Conservation (phyloP, 2,113 vertebrate species). For the Mungos mungo region DNA sequence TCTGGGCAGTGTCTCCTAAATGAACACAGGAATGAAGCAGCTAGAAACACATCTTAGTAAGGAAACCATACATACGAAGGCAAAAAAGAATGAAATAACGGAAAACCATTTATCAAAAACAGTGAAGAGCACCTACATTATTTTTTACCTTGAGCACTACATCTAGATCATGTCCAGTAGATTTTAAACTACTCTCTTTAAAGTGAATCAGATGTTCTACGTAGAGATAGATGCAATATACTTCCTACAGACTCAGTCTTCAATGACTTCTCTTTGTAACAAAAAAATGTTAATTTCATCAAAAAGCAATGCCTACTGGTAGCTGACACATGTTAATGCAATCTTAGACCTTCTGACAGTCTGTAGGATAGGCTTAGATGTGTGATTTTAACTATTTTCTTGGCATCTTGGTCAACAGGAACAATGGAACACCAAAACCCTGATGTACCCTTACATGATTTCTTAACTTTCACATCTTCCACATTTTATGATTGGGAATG, state of each 20-base stretch:
- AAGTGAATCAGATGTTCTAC: slow-evolving; percentile 8
- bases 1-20: background rate
- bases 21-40: background rate
- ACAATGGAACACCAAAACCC: slow-evolving; percentile 5
- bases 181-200: slow-evolving; percentile 31
- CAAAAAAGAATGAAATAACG: background rate
- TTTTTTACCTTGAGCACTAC: background rate
- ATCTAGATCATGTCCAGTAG: background rate
- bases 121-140: background rate
- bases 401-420: background rate
- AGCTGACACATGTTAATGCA: background rate
- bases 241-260: background rate
- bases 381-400: background rate
- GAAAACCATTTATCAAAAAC: background rate
- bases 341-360: background rate
- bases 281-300: background rate
- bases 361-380: background rate
- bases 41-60: background rate
- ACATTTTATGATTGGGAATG: background rate
- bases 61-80: background rate
- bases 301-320: background rate
- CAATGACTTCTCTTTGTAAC: background rate
- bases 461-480: background rate
- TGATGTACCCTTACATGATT: background rate
- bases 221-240: background rate